phyloP scores from a whole-genome alignment of 37 sponge, comb jelly and placozoan genomes.

The Lycopodina hypogea region DNA sequence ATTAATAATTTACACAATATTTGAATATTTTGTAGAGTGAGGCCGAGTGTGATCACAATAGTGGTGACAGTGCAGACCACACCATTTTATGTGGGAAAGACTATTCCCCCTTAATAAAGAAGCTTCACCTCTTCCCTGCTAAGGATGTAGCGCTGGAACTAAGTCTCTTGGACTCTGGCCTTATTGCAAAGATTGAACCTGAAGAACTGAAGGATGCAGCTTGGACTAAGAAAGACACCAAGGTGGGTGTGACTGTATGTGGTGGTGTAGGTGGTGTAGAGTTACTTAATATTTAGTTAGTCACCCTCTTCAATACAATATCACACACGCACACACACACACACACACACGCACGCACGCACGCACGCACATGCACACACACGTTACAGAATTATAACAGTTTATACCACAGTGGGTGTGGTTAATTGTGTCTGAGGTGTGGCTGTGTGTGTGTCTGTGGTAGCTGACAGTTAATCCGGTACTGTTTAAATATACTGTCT shows the following conservation, averaged over 20 bases:
- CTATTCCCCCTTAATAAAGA: constrained; percentile 1
- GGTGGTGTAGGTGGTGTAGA: too few species aligned
- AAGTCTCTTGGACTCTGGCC: constrained; percentile 55
- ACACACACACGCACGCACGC: too few species aligned
- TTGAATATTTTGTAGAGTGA: too few species aligned
- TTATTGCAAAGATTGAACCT: constrained; percentile 34
- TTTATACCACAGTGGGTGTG: too few species aligned
- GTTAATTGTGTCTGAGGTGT: neutral
- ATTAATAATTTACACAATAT: too few species aligned
- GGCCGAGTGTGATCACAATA: too few species aligned
- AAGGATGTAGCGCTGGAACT: constrained; percentile 58
- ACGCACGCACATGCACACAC: too few species aligned
- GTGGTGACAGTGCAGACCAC: neutral
- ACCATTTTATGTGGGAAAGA: neutral
- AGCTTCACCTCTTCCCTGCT: constrained; percentile 37
- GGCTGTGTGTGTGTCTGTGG: neutral
- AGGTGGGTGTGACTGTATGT: neutral
- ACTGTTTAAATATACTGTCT: too few species aligned
- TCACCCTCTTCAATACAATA: too few species aligned
- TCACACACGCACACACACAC: too few species aligned
- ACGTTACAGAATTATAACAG: too few species aligned
- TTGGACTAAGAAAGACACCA: constrained; percentile 56
- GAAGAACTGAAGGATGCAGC: constrained; percentile 50
- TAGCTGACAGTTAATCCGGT: neutral
- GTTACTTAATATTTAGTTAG: too few species aligned